Evolutionary conservation across 2,888 invertebrate species (phyloP), one percentile per base, ranked within the genome.

Genomic region (Andrena hattorfiana): DNA sequence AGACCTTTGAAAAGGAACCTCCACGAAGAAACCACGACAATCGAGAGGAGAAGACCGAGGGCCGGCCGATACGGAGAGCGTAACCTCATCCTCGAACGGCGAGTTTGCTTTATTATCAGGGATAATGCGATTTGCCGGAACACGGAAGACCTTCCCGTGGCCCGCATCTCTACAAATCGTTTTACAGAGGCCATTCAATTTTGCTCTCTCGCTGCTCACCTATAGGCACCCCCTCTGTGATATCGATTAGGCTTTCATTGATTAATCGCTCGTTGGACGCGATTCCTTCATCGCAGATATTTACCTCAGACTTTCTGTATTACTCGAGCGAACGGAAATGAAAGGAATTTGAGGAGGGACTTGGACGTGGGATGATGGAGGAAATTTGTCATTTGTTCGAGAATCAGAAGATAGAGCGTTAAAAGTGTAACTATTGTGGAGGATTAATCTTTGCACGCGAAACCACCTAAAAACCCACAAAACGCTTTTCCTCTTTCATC

Each of bases 41-140:
- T 56, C n/a, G 56, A 16, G 16, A 35, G 67, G 51, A 54, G 73
- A 63, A 56, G 48, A 60, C 56, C 30, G 20, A 32, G 28, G 42
- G 20, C 54, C 32, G 77, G 16, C 66, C 72, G 72, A 81, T 76
- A 75, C 67, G 49, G 69, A 26, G 72, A 84, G 42, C 59, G 68
- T 73, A 74, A 82, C 67, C 66, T 77, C 82, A 64, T 82, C 77
- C 67, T 23, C 30, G 66, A 48, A 66, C 26, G 10, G 59, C 54
- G 63, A 68, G 82, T 70, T 84, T 81, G 78, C 78, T 85, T 85
- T 85, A 85, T 85, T 85, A 85, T 77, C 75, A 48, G 56, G 85
- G 77, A 84, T 77, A 75, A 81, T 75, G 73, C 78, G 81, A 85
- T 85, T 84, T 81, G 69, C 70, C 42, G 64, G 69, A 56, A 77